Evolutionary conservation across 2,888 invertebrate species (phyloP).

Genomic region (Coecobrya sp.): DNA sequence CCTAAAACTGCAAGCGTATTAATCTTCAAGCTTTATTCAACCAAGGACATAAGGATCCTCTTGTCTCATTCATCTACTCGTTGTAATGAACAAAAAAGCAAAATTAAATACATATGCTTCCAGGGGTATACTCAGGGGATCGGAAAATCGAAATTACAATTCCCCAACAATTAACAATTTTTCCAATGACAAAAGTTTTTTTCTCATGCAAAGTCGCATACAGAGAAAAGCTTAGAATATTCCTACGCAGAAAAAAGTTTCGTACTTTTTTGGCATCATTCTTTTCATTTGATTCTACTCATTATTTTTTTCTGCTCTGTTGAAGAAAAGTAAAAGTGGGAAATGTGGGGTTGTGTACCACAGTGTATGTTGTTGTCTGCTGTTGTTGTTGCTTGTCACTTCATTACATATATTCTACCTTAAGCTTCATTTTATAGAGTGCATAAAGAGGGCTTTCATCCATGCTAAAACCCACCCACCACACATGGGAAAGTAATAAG

Average conservation of each 20-base stretch:
- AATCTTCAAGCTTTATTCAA: neutral
- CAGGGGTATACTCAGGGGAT: too few relatives aligned
- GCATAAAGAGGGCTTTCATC: conserved; percentile 41
- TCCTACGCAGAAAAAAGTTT: neutral
- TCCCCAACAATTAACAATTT: neutral
- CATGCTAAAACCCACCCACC: neutral
- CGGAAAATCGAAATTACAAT: too few relatives aligned
- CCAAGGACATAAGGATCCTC: neutral
- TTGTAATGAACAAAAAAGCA: neutral
- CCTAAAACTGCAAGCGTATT: neutral
- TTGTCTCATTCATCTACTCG: neutral
- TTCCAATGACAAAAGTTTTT: neutral
- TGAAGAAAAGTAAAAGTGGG: neutral
- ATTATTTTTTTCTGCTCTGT: neutral
- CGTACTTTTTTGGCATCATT: neutral
- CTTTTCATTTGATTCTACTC: neutral
- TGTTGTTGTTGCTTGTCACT: conserved; percentile 19
- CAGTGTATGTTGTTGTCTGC: neutral
- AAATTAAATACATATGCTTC: too few relatives aligned
- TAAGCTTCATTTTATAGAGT: conserved; percentile 51
- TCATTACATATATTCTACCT: neutral
- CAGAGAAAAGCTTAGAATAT: neutral
- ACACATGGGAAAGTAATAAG: neutral
- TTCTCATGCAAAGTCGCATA: neutral
- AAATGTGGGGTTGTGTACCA: neutral